Evolutionary conservation across 2,888 invertebrate genomes (phyloP), one percentile per base, ranked within the genome.

Genomic region (Zele albiditarsus): DNA sequence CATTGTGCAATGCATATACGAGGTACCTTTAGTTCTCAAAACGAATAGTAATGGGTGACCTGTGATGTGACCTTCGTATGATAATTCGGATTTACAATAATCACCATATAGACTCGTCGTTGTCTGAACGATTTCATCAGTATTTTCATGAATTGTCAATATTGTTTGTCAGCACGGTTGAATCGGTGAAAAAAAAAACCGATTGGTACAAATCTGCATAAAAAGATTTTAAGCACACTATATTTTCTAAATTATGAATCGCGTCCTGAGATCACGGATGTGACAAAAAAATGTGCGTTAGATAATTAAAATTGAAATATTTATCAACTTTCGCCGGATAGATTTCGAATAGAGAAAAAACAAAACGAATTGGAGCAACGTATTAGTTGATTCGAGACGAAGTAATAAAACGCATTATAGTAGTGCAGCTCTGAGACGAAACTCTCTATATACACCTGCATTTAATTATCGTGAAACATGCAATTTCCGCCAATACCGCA

Each of bases 401-500:
- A 77, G 77, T 80, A 76, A 79, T 77, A 79, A 80, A 80, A 78
- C 78, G 77, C 76, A 70, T 76, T 74, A 77, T 75, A 75, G 78
- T 65, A 75, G 77, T 69, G 73, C n/a, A n/a, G n/a, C 53, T 68
- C 72, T 49, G 31, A 57, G 70, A 69, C 75, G 77, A 78, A 75
- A 80, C 78, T 78, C 77, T 77, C n/a, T n/a, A n/a, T n/a, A n/a
- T 67, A 31, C 31, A 31, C 8, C 4, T 31, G 31, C 8, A 31
- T 74, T 49, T 67, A 76, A 66, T 77, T 78, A 75, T 79, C 77
- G 76, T 31, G 68, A n/a, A 28, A 60, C 74, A 75, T 76, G 80
- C 76, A 77, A 78, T 80, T 79, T 79, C 78, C 77, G 78, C 74
- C 71, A 65, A 67, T n/a, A 68, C 8, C 66, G 33, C 42, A 20